A percentile compares a stretch with the other conserved stretches of the same genome.
phyloP scores from a whole-genome alignment of 1,140 invertebrate species.

The Trinorchestia longiramus region DNA sequence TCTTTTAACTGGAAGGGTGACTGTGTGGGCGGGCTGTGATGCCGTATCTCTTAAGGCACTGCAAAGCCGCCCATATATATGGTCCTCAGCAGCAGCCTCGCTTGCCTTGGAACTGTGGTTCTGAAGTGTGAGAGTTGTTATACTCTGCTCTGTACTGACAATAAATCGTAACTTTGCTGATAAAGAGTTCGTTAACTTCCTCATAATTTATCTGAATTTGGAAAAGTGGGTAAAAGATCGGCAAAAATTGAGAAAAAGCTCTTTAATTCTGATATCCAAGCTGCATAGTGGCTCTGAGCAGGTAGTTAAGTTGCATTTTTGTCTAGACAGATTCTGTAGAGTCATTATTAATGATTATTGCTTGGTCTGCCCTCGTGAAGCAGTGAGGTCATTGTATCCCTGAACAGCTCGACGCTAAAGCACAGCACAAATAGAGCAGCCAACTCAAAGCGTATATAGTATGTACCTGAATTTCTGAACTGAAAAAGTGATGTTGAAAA shows the following conservation, averaged over 20 bases:
- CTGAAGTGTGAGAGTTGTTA: background rate
- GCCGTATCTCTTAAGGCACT: background rate
- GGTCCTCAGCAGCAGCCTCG: background rate
- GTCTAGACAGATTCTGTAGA: background rate
- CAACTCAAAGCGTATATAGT: background rate
- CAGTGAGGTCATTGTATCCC: background rate
- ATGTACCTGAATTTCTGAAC: background rate
- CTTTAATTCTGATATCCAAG: background rate
- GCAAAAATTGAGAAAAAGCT: background rate
- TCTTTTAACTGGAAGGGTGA: background rate
- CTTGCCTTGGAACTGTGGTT: background rate
- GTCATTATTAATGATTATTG: background rate
- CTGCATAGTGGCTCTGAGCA: background rate
- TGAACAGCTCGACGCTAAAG: background rate
- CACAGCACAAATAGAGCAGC: background rate
- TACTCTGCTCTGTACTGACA: background rate
- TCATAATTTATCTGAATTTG: background rate
- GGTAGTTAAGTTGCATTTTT: background rate
- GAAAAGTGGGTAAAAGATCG: background rate
- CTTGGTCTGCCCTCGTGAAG: background rate
- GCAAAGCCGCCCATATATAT: background rate
- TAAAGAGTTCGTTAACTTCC: background rate
- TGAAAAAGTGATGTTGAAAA: background rate
- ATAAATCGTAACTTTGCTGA: background rate
- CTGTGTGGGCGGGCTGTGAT: background rate